phyloP scores from a whole-genome alignment of 2,888 invertebrate genomes.

The Papilio gigon region DNA sequence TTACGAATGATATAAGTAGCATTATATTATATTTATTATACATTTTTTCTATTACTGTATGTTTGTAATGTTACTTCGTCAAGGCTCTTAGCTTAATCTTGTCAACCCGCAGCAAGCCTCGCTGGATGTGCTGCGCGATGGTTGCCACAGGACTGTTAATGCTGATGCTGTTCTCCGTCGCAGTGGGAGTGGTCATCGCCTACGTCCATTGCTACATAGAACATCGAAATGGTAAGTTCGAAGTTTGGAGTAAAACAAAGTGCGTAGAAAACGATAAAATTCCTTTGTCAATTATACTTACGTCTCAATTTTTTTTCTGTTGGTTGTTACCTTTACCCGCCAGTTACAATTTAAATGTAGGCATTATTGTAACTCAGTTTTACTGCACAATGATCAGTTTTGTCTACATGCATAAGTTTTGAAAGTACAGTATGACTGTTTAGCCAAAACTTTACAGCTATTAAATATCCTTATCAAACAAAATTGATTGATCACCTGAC shows the following conservation, averaged over 20 bases:
- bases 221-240: slow-evolving; percentile 50
- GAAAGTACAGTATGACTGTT: no score
- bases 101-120: slow-evolving; percentile 56
- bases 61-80: not conserved
- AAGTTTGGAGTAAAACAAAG: not conserved
- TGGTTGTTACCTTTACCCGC: no score
- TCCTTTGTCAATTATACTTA: no score
- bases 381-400: no score
- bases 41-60: no score
- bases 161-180: slow-evolving; percentile 61
- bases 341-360: no score
- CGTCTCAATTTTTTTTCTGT: no score
- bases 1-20: no score
- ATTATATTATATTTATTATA: no score
- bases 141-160: slow-evolving; percentile 54
- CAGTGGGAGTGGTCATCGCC: slow-evolving; percentile 65
- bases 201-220: slow-evolving; percentile 73
- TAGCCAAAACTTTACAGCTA: no score
- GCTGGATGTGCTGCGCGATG: slow-evolving; percentile 57
- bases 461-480: not conserved
- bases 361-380: no score
- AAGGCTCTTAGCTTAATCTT: not conserved
- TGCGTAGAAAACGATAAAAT: not conserved
- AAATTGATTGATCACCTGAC: not conserved
- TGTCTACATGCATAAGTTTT: no score